Evolutionary conservation across 2,888 invertebrate species (phyloP), one percentile per base, ranked within the genome.

Genomic region (Pomacea canaliculata): DNA sequence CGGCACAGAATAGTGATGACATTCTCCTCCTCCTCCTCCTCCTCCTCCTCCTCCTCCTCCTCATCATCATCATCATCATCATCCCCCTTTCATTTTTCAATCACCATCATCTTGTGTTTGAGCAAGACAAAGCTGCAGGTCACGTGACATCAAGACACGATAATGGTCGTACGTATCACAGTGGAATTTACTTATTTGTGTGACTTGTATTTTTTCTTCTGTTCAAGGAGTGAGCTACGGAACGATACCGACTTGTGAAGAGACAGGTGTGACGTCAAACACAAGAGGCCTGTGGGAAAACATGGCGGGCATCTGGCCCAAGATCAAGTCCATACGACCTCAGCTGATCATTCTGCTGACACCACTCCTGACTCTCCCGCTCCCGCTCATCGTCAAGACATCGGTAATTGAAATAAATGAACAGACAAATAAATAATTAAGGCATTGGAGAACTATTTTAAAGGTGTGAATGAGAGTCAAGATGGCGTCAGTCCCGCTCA

Each of bases 381-480:
- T 73, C 5, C 73, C 73, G 9, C 73, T 73, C 59, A 27, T 73
- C 73, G 67, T 73, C 67, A 73, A 56, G 59, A 73, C 59, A 19
- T 56, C 46, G 59, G 66, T 73, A 4, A 71, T 5, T 13, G 23
- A 23, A 9, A 65, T 23, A 65, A 13, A 67, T 12, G 37, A 46
- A 67, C 4, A 37, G 13, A 37, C 9, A 67, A 46, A 67, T 23
- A 67, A 37, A 67, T 18, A 67, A 37, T 7, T 18, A 65, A 23
- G 7, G 23, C 19, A 23, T 13, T 16, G 7, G 9, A 37, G 67
- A 4, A 7, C 37, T 37, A 37, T 37, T 3, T 37, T 37, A 5
- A 5, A 5, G 37, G 37, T 37, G 37, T 37, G 37, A 37, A 3
- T 37, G 37, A 37, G 4, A 37, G 37, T 37, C 37, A 37, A 5